A percentile compares a stretch with the other conserved stretches of the same genome.
Conservation (phyloP, 2,113 vertebrate genomes). For the Pavo muticus region DNA sequence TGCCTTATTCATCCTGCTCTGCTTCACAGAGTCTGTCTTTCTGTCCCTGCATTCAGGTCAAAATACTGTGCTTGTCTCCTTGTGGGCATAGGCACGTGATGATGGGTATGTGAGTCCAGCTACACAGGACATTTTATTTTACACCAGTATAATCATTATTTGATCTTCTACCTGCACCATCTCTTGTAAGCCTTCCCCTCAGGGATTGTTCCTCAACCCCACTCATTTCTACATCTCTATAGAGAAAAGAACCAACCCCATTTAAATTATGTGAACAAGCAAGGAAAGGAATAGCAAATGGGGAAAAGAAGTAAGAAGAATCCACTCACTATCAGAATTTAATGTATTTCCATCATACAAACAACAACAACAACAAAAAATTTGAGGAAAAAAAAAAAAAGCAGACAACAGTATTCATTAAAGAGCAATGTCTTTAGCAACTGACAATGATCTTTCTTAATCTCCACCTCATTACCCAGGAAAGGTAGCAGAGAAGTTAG, state of each 20-base stretch:
- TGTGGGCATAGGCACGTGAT: neutral
- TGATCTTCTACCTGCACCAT: neutral
- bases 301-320: neutral
- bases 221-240: neutral
- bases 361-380: neutral
- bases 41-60: no score
- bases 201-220: neutral
- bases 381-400: neutral
- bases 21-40: neutral
- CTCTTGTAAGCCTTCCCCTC: neutral
- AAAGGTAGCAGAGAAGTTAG: conserved; percentile 3
- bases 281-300: neutral
- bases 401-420: neutral
- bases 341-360: neutral
- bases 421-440: neutral
- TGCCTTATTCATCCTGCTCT: neutral
- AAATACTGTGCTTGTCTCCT: neutral
- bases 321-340: neutral
- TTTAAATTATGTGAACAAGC: neutral
- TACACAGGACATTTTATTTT: neutral
- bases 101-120: accelerated
- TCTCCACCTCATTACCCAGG: conserved; percentile 33
- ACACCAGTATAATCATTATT: neutral
- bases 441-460: neutral
- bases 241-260: neutral